Percentiles rank a stretch among this genome's conserved stretches.
phyloP scores from a whole-genome alignment of 2,113 vertebrate species.

The Phocoena phocoena region DNA sequence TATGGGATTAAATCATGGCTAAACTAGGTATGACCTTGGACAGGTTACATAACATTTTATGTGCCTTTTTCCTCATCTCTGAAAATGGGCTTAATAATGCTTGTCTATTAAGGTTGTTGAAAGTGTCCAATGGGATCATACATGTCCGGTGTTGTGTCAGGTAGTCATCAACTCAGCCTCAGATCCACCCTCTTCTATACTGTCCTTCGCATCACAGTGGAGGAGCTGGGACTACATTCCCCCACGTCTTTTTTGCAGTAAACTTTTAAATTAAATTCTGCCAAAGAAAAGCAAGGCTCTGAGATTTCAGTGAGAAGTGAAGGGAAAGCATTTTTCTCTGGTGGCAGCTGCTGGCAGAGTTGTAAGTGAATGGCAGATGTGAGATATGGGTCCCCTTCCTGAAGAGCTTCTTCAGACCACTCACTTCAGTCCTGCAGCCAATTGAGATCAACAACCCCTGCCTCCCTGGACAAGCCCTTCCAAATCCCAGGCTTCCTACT shows the following conservation, averaged over 20 bases:
- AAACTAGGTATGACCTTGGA: background rate
- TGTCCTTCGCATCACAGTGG: background rate
- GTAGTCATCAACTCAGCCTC: background rate
- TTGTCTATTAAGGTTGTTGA: background rate
- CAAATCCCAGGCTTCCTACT: background rate
- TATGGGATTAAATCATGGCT: background rate
- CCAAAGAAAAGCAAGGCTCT: background rate
- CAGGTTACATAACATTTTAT: background rate
- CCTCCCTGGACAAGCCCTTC: background rate
- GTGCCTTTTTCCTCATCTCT: background rate
- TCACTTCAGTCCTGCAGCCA: background rate
- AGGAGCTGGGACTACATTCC: background rate
- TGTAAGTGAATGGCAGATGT: background rate
- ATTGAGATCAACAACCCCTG: background rate
- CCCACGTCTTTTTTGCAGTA: background rate
- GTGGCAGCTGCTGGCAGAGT: background rate
- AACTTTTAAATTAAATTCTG: background rate
- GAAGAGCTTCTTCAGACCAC: background rate
- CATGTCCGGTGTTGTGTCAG: background rate
- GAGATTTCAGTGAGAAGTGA: background rate
- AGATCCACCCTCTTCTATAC: background rate
- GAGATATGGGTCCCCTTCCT: background rate
- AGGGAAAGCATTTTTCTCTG: background rate
- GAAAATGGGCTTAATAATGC: background rate
- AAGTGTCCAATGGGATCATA: background rate